Base-by-base conservation (phyloP, 2,113 vertebrate species). In the Phalacrocorax carbo region DNA sequence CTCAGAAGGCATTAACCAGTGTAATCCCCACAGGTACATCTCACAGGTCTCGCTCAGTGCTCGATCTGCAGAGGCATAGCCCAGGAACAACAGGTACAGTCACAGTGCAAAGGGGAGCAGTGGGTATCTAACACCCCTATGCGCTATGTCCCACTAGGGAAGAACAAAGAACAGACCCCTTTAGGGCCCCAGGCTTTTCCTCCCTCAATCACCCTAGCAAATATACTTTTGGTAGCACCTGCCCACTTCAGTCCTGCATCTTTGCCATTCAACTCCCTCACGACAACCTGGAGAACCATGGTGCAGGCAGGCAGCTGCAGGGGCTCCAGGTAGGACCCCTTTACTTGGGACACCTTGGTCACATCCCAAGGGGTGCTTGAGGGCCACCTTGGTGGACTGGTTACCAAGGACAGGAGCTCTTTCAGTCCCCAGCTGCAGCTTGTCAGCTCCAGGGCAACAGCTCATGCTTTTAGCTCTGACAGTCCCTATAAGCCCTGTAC, bases 101-200 rank as follows among this genome's bases (percentile, higher is more conserved):
- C 29, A 27, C 1, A 1, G 44, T 2, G 0, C 30, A 23, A 52
- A 40, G 9, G 36, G 36, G 38, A 70, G 19, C 1, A 0, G 8
- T 18, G 36, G 13, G 23, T 30, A n/a, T n/a, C 36, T 18, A n/a
- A 46, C 13, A 46, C 19, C 23, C 22, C 2, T 2, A 17, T 19
- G 15, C 1, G 1, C 19, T 60, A 42, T 25, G 23, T 77, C 51
- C 58, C 38, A 22, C 3, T 9, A 70, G 23, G n/a, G 49, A 87
- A 40, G 42, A 88, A 16, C 22, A 82, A 64, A 40, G 42, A 88
- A 16, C 22, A 82, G 58, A 44, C 9, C 6, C 15, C 23, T 11
- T 16, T 11, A 58, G 26, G 21, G 10, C 14, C 30, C 30, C 46
- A 72, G 15, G 68, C 20, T 60, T 46, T n/a, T 2, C 13, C 32